These are phyloP conservation scores for Osmerus eperlanus DNA, from an alignment of 2,113 vertebrate genomes.

Conservation along the genomic window DNA sequence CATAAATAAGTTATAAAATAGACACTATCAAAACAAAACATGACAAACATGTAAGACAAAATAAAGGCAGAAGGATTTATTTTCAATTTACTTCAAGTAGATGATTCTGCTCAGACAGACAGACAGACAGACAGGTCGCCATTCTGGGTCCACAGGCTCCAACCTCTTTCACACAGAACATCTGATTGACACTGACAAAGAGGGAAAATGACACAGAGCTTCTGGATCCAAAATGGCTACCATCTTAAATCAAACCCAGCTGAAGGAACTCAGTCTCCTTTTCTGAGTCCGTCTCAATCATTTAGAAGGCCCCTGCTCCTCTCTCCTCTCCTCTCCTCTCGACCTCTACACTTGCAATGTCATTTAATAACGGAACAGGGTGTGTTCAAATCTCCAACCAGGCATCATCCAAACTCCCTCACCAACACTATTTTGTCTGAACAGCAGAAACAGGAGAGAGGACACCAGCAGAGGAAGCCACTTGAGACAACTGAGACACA, in stretches of 20 bases:
- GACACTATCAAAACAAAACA: constrained; percentile 70
- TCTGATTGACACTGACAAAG: neutral
- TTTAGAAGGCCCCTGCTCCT: constrained; percentile 1
- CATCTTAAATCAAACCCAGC: constrained; percentile 31
- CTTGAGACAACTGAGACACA: neutral
- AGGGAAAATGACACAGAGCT: constrained; percentile 7
- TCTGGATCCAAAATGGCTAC: constrained; percentile 29
- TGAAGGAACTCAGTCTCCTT: constrained; percentile 12
- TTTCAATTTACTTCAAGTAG: constrained; percentile 89
- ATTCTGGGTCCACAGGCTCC: neutral
- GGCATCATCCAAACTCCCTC: too few species aligned
- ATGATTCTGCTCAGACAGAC: constrained; percentile 56
- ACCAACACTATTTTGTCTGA: too few species aligned
- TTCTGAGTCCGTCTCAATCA: constrained; percentile 24
- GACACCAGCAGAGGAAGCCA: too few species aligned
- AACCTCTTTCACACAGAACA: constrained; percentile 2
- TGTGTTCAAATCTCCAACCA: too few species aligned
- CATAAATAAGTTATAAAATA: constrained; percentile 78
- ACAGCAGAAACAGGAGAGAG: too few species aligned
- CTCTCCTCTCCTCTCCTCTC: neutral
- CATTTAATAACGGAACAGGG: too few species aligned
- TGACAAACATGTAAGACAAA: constrained; percentile 64
- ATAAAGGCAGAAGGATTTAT: constrained; percentile 82
- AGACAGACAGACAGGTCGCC: neutral
- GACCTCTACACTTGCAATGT: too few species aligned